These are phyloP conservation scores for Drosophila affinis DNA, from an alignment of 2,888 invertebrate species.

Conservation along the genomic window DNA sequence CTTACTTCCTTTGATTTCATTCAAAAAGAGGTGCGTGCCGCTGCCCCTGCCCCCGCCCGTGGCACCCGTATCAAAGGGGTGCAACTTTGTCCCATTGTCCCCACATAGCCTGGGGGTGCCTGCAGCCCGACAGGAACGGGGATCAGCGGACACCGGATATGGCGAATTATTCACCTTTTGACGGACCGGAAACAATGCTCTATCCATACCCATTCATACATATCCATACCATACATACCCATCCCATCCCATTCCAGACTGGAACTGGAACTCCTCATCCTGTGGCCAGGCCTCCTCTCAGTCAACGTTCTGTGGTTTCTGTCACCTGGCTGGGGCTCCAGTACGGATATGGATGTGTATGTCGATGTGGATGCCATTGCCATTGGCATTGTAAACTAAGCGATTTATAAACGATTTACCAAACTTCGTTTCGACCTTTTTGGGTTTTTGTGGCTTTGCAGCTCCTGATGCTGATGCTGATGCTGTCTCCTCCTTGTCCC, in stretches of 20 bases:
- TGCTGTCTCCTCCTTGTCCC: background rate
- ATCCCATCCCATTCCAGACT: conserved; percentile 14
- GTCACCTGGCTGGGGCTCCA: conserved; percentile 33
- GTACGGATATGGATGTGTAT: conserved; percentile 8
- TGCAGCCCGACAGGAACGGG: conserved; percentile 66
- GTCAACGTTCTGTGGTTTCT: conserved; percentile 44
- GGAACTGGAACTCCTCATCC: conserved; percentile 20
- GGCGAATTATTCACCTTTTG: conserved; percentile 79
- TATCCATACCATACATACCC: background rate
- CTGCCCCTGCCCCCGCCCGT: too few species aligned
- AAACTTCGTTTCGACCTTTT: conserved; percentile 65
- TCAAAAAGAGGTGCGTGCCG: background rate
- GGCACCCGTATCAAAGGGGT: conserved; percentile 7
- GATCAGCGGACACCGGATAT: conserved; percentile 75
- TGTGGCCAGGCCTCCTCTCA: conserved; percentile 23
- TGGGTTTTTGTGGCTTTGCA: conserved; percentile 50
- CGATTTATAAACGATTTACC: conserved; percentile 75
- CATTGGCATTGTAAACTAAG: conserved; percentile 52
- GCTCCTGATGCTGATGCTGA: conserved; percentile 13
- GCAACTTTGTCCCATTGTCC: conserved; percentile 31
- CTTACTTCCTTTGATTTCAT: conserved; percentile 20
- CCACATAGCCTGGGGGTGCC: conserved; percentile 32
- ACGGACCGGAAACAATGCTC: conserved; percentile 48
- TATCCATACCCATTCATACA: conserved; percentile 19
- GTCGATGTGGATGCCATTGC: conserved; percentile 23